Evolutionary conservation across 2,797 vertebrate species (phyloP).

Genomic region (Pangasius larnaudii): DNA sequence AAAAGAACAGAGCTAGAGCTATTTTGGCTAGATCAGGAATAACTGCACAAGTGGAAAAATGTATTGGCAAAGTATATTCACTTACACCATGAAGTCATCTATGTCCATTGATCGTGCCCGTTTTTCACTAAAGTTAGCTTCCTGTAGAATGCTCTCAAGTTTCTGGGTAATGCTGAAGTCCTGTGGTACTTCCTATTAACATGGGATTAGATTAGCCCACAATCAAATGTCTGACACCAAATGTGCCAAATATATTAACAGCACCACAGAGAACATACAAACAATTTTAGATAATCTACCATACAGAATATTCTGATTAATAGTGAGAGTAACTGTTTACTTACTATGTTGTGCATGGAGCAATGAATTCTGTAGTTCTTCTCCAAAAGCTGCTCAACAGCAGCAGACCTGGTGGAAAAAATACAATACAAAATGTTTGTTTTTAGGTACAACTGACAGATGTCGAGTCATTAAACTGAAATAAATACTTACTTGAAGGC

Average conservation of each 20-base stretch:
- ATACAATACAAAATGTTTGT: not conserved
- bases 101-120: slow-evolving; percentile 94
- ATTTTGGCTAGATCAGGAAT: not conserved
- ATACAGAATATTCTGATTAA: not conserved
- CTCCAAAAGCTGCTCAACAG: slow-evolving; percentile 92
- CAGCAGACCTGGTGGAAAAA: slow-evolving; percentile 77
- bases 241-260: slow-evolving; percentile 2
- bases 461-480: slow-evolving; percentile 14
- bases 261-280: not conserved
- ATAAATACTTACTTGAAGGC: slow-evolving; percentile 89
- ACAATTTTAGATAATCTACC: not conserved
- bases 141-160: slow-evolving; percentile 85
- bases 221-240: slow-evolving; percentile 21
- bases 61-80: not conserved
- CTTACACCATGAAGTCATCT: slow-evolving; percentile 96
- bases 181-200: slow-evolving; percentile 83
- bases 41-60: not conserved
- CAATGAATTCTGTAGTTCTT: slow-evolving; percentile 98
- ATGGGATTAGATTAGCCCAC: not conserved
- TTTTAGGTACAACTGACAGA: not conserved
- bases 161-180: slow-evolving; percentile 91
- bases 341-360: slow-evolving; percentile 89
- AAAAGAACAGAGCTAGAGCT: not conserved
- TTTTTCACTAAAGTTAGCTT: slow-evolving; percentile 86
- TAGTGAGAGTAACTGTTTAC: slow-evolving; percentile 49